Conservation (phyloP, 2,797 vertebrate genomes). For the Coracias cyanogaster region DNA sequence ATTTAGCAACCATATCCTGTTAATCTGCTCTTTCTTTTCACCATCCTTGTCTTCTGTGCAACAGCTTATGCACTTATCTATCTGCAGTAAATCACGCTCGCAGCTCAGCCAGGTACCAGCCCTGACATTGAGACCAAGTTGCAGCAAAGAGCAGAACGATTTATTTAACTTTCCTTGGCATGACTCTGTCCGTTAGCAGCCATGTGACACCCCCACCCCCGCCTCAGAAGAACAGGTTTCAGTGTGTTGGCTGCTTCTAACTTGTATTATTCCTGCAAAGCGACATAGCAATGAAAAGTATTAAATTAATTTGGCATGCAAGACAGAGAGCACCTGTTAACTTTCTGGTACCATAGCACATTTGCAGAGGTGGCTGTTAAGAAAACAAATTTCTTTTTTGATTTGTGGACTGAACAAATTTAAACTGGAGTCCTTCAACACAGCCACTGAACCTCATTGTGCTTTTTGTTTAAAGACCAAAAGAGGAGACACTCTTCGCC, state of each 20-base stretch:
- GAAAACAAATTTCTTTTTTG: constrained; percentile 67
- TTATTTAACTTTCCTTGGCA: not conserved
- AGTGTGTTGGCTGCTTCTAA: not conserved
- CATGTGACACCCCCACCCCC: too few relatives aligned
- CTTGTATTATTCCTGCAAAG: not conserved
- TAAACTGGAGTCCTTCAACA: constrained; percentile 42
- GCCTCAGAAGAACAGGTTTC: not conserved
- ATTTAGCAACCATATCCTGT: not conserved
- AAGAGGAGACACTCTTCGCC: not conserved
- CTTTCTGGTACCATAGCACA: not conserved
- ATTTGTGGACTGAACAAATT: constrained; percentile 57
- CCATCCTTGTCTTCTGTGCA: not conserved
- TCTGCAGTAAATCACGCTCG: not conserved
- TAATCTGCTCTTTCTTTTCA: not conserved
- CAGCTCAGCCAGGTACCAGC: not conserved
- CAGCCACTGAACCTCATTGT: not conserved
- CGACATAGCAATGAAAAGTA: not conserved
- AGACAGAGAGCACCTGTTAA: constrained; percentile 40
- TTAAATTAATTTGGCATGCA: constrained; percentile 38
- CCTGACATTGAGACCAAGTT: not conserved
- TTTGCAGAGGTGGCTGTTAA: constrained; percentile 60
- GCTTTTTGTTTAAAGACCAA: constrained; percentile 45
- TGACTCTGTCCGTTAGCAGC: not conserved
- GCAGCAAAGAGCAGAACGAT: not conserved
- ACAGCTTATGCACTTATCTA: not conserved